Conservation (phyloP, 2,888 invertebrate species). For the Myopa testacea region DNA sequence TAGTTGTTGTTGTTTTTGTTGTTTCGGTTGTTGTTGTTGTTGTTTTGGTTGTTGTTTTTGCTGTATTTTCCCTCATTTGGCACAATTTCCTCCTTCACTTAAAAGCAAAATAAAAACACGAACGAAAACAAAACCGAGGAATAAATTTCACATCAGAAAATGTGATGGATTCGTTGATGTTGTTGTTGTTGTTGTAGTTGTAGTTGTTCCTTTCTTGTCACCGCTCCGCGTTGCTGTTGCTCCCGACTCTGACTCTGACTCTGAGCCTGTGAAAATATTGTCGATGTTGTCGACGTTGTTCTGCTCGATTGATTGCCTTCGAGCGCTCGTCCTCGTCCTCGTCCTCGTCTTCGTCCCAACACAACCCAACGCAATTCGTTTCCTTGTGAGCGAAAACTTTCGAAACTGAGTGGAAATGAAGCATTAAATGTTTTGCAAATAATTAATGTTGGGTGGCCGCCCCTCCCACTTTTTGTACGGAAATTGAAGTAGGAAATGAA, state of each 20-base stretch:
- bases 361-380: background rate
- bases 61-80: conserved; percentile 20
- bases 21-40: conserved; percentile 11
- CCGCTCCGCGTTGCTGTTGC: background rate
- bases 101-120: background rate
- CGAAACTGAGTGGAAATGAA: background rate
- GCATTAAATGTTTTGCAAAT: conserved; percentile 1
- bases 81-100: conserved; percentile 1
- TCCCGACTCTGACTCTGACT: background rate
- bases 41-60: conserved; percentile 11
- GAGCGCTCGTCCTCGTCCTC: background rate
- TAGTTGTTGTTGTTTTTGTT: conserved; percentile 14
- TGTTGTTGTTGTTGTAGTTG: conserved; percentile 7
- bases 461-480: too few species aligned
- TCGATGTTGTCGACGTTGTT: conserved; percentile 4
- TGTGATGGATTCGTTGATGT: conserved; percentile 17
- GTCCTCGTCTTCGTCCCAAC: background rate
- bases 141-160: conserved; percentile 7
- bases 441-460: background rate
- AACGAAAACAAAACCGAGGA: conserved; percentile 2
- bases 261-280: background rate
- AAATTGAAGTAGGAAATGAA: too few species aligned
- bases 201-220: conserved; percentile 2
- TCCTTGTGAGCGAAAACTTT: background rate
- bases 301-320: conserved; percentile 14